These are phyloP conservation scores for Saguinus imperator DNA, from an alignment of 2,113 vertebrate species.

Conservation along the genomic window DNA sequence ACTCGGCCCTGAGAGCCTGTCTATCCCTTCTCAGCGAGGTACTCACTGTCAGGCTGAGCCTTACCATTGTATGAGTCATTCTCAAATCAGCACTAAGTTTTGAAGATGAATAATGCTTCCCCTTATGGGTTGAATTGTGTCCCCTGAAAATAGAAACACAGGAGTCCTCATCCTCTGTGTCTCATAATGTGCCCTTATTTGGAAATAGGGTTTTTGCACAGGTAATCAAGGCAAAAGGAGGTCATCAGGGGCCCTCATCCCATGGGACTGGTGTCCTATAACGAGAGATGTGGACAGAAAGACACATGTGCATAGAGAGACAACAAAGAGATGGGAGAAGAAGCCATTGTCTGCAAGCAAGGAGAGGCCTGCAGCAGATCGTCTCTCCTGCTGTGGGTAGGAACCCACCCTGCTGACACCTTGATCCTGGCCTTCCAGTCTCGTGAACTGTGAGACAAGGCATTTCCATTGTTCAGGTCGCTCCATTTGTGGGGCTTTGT, in stretches of 20 bases:
- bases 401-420: not conserved
- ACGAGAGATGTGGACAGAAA: not conserved
- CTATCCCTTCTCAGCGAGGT: not conserved
- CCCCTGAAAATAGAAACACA: not conserved
- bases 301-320: not conserved
- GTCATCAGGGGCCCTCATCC: not conserved
- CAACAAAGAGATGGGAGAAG: not conserved
- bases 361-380: not conserved
- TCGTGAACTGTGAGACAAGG: not conserved
- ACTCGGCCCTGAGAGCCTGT: no score
- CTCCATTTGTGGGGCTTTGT: no score
- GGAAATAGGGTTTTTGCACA: not conserved
- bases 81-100: not conserved
- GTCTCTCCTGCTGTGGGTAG: fast-evolving
- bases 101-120: not conserved
- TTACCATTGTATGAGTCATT: not conserved
- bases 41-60: not conserved
- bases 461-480: not conserved
- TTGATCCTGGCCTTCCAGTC: not conserved
- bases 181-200: not conserved
- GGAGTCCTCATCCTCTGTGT: not conserved
- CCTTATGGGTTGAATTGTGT: not conserved
- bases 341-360: not conserved
- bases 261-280: not conserved
- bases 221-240: not conserved